phyloP scores from a whole-genome alignment of 2,888 invertebrate genomes.

The Tipula unca region DNA sequence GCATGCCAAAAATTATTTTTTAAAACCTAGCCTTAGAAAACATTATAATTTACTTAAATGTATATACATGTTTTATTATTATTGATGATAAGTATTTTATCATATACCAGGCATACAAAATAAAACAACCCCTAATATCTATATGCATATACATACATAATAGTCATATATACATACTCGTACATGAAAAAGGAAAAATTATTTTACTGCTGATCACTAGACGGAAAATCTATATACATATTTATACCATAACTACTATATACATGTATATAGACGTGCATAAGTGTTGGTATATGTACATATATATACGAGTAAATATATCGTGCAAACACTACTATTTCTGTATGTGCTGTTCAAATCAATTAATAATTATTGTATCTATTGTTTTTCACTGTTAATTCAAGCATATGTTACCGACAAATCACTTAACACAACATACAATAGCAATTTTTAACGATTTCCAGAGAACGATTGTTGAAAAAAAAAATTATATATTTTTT shows the following conservation, averaged over 20 bases:
- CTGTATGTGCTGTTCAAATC: neutral
- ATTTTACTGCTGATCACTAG: neutral
- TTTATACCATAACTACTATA: too few species aligned
- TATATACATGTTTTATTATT: neutral
- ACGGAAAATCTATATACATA: neutral
- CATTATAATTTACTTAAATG: neutral
- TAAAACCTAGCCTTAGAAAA: neutral
- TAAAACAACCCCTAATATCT: neutral
- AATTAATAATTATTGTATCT: neutral
- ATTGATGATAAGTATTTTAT: slow-evolving; percentile 8
- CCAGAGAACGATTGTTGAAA: slow-evolving; percentile 2
- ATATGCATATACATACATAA: neutral
- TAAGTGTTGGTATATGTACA: neutral
- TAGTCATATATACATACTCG: neutral
- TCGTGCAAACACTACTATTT: neutral
- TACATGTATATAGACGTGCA: neutral
- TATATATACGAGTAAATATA: neutral
- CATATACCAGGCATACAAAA: neutral
- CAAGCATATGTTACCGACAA: neutral
- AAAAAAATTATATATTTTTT: neutral
- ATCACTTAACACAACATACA: neutral
- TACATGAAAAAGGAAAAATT: neutral
- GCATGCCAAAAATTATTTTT: neutral
- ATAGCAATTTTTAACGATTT: neutral
- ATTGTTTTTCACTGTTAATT: neutral